Evolutionary conservation across 2,888 invertebrate genomes (phyloP).

Genomic region (Tenodera sinensis): DNA sequence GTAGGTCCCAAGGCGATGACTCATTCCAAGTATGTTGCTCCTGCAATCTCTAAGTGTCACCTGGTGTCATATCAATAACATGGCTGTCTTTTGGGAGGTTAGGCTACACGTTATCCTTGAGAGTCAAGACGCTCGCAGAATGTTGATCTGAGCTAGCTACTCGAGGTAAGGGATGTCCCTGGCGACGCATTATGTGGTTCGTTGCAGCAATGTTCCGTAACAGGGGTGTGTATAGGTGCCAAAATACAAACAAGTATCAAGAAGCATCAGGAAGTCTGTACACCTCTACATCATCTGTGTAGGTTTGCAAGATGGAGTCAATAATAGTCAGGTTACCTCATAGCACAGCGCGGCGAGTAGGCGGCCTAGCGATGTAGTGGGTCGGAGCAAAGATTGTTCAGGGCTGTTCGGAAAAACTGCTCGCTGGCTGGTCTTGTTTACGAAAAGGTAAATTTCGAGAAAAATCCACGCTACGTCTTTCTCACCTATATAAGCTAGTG

Average conservation of each 20-base stretch:
- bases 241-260: not conserved
- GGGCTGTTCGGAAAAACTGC: too few species aligned
- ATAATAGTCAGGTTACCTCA: too few species aligned
- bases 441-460: too few species aligned
- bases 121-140: conserved; percentile 19
- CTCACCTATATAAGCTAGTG: too few species aligned
- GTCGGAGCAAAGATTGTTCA: too few species aligned
- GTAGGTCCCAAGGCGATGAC: conserved; percentile 16
- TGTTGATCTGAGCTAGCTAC: conserved; percentile 16
- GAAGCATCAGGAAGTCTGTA: too few species aligned
- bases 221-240: not conserved
- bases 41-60: conserved; percentile 28
- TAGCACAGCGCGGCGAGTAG: too few species aligned
- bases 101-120: not conserved
- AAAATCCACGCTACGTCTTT: too few species aligned
- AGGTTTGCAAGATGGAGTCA: too few species aligned
- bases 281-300: too few species aligned
- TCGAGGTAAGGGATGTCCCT: not conserved
- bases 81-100: not conserved
- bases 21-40: not conserved
- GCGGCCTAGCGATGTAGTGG: too few species aligned
- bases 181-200: conserved; percentile 29
- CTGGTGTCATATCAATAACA: conserved; percentile 30
- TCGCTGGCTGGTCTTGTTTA: too few species aligned
- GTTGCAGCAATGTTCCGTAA: not conserved